Evolutionary conservation across 2,797 vertebrate genomes (phyloP).

Genomic region (Nannoperca australis): DNA sequence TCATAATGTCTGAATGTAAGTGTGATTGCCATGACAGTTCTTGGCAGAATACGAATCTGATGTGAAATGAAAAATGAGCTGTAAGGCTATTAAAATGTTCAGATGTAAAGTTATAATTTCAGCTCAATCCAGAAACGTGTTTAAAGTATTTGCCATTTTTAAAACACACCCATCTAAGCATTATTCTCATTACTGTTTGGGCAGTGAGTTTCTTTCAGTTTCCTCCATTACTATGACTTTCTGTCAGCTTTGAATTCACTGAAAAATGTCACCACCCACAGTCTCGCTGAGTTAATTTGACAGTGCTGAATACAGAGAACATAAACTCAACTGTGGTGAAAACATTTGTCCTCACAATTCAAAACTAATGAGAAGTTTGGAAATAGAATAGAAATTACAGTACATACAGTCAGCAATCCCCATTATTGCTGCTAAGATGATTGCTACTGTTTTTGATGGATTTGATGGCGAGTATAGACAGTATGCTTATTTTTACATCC

Average conservation of each 20-base stretch:
- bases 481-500: conserved; percentile 3
- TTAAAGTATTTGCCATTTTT: conserved; percentile 32
- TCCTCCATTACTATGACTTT: conserved; percentile 50
- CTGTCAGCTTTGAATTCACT: conserved; percentile 70
- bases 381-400: conserved; percentile 48
- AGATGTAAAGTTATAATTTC: conserved; percentile 15
- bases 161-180: conserved; percentile 1
- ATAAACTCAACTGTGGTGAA: conserved; percentile 43
- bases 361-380: conserved; percentile 64
- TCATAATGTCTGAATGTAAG: conserved; percentile 54
- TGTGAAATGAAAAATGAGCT: conserved; percentile 25
- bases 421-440: conserved; percentile 12
- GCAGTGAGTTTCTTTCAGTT: conserved; percentile 26
- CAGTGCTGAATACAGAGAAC: conserved; percentile 53
- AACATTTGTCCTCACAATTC: conserved; percentile 55
- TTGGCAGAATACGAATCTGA: conserved; percentile 32
- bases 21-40: conserved; percentile 42
- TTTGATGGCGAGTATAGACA: neutral
- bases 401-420: conserved; percentile 32
- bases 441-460: conserved; percentile 20
- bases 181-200: conserved; percentile 47
- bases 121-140: conserved; percentile 23
- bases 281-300: conserved; percentile 67
- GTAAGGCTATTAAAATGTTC: neutral
- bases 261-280: conserved; percentile 58